Percentiles rank a stretch among this genome's conserved stretches.
These are phyloP conservation scores for Andrena bicolor DNA, from an alignment of 2,888 invertebrate genomes.

Conservation along the genomic window DNA sequence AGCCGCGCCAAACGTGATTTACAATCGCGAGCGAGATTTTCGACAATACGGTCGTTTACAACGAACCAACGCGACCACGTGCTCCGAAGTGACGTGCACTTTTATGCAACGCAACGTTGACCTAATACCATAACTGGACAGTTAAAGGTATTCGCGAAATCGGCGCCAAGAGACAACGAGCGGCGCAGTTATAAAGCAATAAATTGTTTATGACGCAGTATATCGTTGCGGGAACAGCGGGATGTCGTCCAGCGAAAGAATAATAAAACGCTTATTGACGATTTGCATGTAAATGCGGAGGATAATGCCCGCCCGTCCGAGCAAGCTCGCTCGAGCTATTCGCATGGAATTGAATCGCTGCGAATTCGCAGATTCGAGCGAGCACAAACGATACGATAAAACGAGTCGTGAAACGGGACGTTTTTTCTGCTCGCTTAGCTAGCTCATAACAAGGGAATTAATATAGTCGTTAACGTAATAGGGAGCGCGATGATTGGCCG, in stretches of 20 bases:
- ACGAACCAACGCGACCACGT: slow-evolving; percentile 5
- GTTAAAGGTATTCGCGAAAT: slow-evolving; percentile 35
- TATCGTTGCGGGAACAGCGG: slow-evolving; percentile 41
- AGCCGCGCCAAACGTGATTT: slow-evolving; percentile 40
- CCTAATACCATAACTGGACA: slow-evolving; percentile 26
- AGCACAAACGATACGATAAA: slow-evolving; percentile 14
- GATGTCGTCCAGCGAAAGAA: slow-evolving; percentile 29
- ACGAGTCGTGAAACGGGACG: background rate
- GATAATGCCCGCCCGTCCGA: slow-evolving; percentile 28
- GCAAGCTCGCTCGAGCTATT: slow-evolving; percentile 11
- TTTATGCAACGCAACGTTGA: slow-evolving; percentile 4
- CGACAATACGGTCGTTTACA: slow-evolving; percentile 27
- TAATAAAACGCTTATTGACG: slow-evolving; percentile 51
- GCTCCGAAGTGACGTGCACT: background rate
- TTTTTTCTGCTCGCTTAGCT: background rate
- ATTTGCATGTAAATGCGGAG: slow-evolving; percentile 50
- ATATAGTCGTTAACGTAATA: slow-evolving; percentile 12
- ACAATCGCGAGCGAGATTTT: slow-evolving; percentile 48
- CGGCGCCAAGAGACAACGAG: slow-evolving; percentile 25
- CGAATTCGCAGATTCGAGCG: slow-evolving; percentile 3
- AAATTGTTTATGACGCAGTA: slow-evolving; percentile 65
- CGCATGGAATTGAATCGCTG: slow-evolving; percentile 29
- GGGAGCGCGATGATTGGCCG: background rate
- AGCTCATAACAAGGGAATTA: background rate
- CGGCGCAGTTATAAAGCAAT: slow-evolving; percentile 57